phyloP scores from a whole-genome alignment of 2,113 vertebrate species.

The Nothobranchius kuhntae region DNA sequence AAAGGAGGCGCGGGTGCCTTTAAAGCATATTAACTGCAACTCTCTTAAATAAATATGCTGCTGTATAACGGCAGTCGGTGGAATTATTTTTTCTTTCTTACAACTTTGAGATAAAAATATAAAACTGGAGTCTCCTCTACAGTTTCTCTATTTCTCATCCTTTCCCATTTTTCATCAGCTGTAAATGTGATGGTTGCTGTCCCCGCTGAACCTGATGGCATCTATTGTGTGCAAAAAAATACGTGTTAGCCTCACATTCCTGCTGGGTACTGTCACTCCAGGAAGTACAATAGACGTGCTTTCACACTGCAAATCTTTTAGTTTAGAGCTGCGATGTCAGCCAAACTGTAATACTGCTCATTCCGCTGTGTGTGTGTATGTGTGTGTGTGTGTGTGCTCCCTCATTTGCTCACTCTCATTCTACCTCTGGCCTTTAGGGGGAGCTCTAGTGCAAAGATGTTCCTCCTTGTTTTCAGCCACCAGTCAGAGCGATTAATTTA shows the following conservation, averaged over 20 bases:
- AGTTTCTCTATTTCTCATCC: background rate
- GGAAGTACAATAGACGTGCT: conserved; percentile 69
- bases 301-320: conserved; percentile 72
- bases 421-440: conserved; percentile 57
- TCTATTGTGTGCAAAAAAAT: conserved; percentile 64
- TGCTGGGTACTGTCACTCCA: conserved; percentile 68
- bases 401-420: conserved; percentile 23
- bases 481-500: too few species aligned
- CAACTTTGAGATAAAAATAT: conserved; percentile 29
- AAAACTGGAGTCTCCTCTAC: background rate
- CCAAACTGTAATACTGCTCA: conserved; percentile 67
- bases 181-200: conserved; percentile 50
- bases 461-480: too few species aligned
- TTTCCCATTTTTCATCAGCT: conserved; percentile 42
- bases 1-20: conserved; percentile 1
- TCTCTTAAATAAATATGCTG: conserved; percentile 1
- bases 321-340: conserved; percentile 70
- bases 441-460: conserved; percentile 42
- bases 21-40: background rate
- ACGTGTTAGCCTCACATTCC: conserved; percentile 73
- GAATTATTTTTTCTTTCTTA: background rate
- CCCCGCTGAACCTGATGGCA: conserved; percentile 59
- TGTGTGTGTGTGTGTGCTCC: conserved; percentile 14
- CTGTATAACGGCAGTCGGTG: background rate
- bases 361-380: conserved; percentile 25